Evolutionary conservation across 2,113 vertebrate genomes (phyloP).

Genomic region (Pungitius pungitius): DNA sequence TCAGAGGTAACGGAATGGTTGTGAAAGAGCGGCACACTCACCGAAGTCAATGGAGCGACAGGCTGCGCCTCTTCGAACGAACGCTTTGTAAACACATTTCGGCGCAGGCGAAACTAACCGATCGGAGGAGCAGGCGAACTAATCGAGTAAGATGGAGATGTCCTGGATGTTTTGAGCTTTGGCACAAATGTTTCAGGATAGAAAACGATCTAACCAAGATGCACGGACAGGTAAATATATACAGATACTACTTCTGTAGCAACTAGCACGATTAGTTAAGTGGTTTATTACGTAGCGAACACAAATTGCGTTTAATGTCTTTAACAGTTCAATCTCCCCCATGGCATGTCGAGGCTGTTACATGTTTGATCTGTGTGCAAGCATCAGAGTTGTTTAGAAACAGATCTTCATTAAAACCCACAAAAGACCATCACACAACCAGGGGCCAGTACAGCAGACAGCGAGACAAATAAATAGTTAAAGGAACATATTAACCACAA

Average conservation of each 20-base stretch:
- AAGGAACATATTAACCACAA: constrained; percentile 8
- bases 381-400: constrained; percentile 66
- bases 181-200: background rate
- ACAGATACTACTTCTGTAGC: background rate
- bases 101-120: constrained; percentile 46
- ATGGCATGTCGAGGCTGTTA: background rate
- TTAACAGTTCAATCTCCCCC: constrained; percentile 13
- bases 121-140: constrained; percentile 19
- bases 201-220: background rate
- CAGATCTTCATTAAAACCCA: constrained; percentile 67
- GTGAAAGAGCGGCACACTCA: constrained; percentile 20
- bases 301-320: constrained; percentile 6
- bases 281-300: constrained; percentile 10
- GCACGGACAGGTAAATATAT: background rate
- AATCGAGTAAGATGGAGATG: constrained; percentile 43
- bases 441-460: constrained; percentile 16
- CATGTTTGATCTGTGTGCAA: constrained; percentile 35
- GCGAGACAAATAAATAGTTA: constrained; percentile 17
- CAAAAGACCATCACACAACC: constrained; percentile 3
- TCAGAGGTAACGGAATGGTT: background rate
- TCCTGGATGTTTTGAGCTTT: background rate
- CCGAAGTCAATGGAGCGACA: constrained; percentile 20
- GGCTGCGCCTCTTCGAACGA: accelerated
- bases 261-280: constrained; percentile 4
- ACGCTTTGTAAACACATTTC: background rate